Evolutionary conservation across 2,797 vertebrate species (phyloP), one percentile per base, ranked within the genome.

Genomic region (Adrianichthys oophorus): DNA sequence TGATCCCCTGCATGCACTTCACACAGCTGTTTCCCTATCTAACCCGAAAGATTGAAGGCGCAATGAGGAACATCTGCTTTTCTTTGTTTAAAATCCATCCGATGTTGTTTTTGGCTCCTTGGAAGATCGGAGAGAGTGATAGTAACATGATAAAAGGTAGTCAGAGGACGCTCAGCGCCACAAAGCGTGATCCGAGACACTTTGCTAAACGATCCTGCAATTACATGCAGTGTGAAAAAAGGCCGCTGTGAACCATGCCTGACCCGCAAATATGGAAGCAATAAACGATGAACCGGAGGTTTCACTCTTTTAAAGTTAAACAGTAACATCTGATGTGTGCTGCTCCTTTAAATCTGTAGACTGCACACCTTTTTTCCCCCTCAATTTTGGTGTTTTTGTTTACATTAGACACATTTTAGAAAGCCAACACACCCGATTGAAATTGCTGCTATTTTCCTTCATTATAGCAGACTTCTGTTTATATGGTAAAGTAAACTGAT

Each of bases 51-150:
- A 79, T 76, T 70, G 64, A 37, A 37, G 32, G 79, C 82, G 78
- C 78, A 75, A 79, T 73, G 65, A 60, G 68, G 50, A 76, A 85
- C 90, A 92, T 85, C 68, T 90, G 90, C 78, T 89, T 85, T 81
- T 79, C 73, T 89, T 91, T 85, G 78, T 50, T 15, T 29, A 59
- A 81, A 80, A 79, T 65, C 74, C 65, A 72, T 72, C 76, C 65
- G 65, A 55, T 87, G 86, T 89, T 91, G 77, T 73, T 74, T 86
- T 88, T 89, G 87, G 89, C 88, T 50, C 62, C 6, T 59, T 53
- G 6, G 62, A 67, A 62, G 45, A 76, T 83, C 71, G 74, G 69
- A 67, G 82, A 80, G 79, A 79, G 78, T 76, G 78, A 89, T 85
- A 74, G 82, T 78, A 74, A 82, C 70, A 76, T 78, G 83, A 89